Evolutionary conservation across 1,140 invertebrate species (phyloP).

Genomic region (Pseudomyrmex flavicornis): DNA sequence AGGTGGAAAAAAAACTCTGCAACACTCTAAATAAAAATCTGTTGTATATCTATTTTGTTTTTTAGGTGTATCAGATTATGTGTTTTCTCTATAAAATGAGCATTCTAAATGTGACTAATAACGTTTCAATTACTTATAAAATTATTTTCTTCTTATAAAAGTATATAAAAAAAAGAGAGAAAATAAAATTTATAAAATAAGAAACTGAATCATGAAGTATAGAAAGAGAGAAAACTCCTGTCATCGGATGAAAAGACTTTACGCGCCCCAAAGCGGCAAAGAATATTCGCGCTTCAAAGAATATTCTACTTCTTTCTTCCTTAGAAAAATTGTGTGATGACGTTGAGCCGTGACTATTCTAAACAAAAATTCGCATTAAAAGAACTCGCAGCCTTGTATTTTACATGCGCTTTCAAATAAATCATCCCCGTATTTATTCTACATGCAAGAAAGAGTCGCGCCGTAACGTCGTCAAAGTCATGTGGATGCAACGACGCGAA

Average conservation of each 20-base stretch:
- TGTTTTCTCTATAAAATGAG: neutral
- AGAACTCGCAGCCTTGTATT: neutral
- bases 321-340: neutral
- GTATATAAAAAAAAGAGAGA: neutral
- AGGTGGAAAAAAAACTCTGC: neutral
- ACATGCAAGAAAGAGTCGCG: neutral
- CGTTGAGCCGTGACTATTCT: neutral
- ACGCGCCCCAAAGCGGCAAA: neutral
- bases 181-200: neutral
- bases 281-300: conserved; percentile 3
- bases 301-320: neutral
- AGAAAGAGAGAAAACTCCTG: neutral
- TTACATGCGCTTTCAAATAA: conserved; percentile 30
- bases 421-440: conserved; percentile 22
- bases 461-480: neutral
- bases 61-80: neutral
- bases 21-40: conserved; percentile 11
- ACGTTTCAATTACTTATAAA: neutral
- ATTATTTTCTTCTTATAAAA: neutral
- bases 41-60: neutral
- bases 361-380: neutral
- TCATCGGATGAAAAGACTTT: neutral
- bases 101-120: neutral
- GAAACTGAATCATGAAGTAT: neutral
- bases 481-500: conserved; percentile 14